A percentile compares a stretch with the other conserved stretches of the same genome.
These are phyloP conservation scores for Muricea muricata DNA, from an alignment of 92 coral and sea anemone genomes.

Conservation along the genomic window DNA sequence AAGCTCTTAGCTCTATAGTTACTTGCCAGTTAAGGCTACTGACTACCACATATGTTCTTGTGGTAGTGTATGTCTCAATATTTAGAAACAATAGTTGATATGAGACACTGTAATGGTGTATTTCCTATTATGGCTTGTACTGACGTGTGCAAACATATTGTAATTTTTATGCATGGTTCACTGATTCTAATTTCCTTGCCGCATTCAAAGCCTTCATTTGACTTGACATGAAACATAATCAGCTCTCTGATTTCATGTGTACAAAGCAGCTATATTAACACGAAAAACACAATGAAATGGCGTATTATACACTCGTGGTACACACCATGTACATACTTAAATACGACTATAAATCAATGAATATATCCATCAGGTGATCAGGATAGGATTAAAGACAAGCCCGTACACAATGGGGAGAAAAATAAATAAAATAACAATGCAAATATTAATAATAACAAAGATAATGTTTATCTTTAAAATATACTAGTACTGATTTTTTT, in stretches of 20 bases:
- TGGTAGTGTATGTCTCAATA: no score
- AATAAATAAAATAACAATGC: not conserved
- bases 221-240: not conserved
- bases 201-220: not conserved
- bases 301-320: no score
- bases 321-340: not conserved
- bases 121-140: not conserved
- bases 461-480: not conserved
- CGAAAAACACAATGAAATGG: not conserved
- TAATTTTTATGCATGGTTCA: no score
- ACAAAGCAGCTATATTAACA: not conserved
- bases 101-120: not conserved
- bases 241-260: not conserved
- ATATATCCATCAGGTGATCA: no score
- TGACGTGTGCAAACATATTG: not conserved
- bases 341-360: not conserved
- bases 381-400: no score
- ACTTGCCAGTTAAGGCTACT: no score
- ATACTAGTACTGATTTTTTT: not conserved
- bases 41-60: no score
- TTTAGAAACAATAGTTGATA: no score
- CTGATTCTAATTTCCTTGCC: not conserved
- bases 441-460: not conserved
- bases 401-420: not conserved
- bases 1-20: no score